Evolutionary conservation across 30 jellyfish, hydroid and myxozoan genomes (phyloP), one percentile per base, ranked within the genome.

Genomic region (Mastigias papua): DNA sequence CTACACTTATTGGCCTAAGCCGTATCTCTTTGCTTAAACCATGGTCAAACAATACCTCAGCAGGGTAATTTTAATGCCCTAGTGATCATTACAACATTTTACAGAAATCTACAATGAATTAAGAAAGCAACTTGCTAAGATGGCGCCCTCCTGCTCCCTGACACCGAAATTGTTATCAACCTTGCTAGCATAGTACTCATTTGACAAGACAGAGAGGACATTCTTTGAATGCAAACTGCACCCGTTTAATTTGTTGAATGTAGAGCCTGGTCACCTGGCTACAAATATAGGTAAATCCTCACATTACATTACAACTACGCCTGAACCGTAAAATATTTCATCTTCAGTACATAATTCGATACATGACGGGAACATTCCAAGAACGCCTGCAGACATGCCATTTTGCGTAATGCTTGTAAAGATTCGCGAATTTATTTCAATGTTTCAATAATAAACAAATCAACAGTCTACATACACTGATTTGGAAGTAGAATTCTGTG

Each of bases 41-140:
- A 79, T 66, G 62, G 25, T 33, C 35, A 7, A 34, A 79, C 90
- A 79, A 79, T 60, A 42, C 13, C 90, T 21, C 90, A 65, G 54
- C 90, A 79, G 42, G 90, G 26, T 49, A 9, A 37, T 33, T 61
- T 60, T 79, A 79, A 79, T 26, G 35, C 90, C 62, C 63, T 64
- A 21, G 42, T 64, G 51, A 61, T 66, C 66, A 79, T 61, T 15
- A 15, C 32, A 33, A 79, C 63, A 81, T 49, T 61, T 79, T 64
- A 54, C 90, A 79, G 78, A 79, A 25, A 42, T 48, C 92, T 50
- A 81, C 80, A 46, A 86, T 54, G 92, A 69, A 27, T 10, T 57
- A 72, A 83, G 80, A 19, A 72, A 78, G 73, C 68, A 76, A 46
- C 92, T 83, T 70, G 79, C 86, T 42, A 83, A 19, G 92, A 30